Evolutionary conservation across 2,797 vertebrate species (phyloP).

Genomic region (Brotula barbata): DNA sequence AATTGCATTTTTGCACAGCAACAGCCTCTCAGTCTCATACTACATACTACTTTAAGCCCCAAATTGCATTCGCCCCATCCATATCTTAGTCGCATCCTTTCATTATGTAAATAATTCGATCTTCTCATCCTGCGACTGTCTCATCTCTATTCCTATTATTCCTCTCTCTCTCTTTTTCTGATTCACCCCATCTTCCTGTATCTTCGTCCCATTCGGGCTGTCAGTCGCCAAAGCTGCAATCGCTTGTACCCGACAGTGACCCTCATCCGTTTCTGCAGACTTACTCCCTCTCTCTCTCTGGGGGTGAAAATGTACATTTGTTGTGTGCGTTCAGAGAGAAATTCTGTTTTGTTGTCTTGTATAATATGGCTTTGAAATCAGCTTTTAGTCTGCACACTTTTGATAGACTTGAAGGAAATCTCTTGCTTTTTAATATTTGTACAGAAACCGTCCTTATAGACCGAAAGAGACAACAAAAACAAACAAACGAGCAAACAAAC

Average conservation of each 20-base stretch:
- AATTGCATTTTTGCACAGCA: conserved; percentile 48
- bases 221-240: conserved; percentile 30
- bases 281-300: too few relatives aligned
- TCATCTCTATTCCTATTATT: conserved; percentile 12
- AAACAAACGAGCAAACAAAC: too few relatives aligned
- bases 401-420: conserved; percentile 15
- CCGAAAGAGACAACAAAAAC: too few relatives aligned
- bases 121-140: conserved; percentile 22
- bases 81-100: conserved; percentile 34
- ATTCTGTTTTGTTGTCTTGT: too few relatives aligned
- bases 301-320: too few relatives aligned
- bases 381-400: conserved; percentile 4
- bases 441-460: too few relatives aligned
- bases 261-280: too few relatives aligned
- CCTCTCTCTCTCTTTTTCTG: conserved; percentile 27
- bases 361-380: conserved; percentile 16
- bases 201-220: conserved; percentile 26
- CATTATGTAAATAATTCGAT: conserved; percentile 46
- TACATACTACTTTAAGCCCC: too few relatives aligned
- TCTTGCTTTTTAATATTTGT: too few relatives aligned
- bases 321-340: too few relatives aligned
- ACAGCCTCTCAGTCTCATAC: too few relatives aligned
- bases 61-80: conserved; percentile 15
- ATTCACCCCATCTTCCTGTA: conserved; percentile 24
- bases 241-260: conserved; percentile 12